A percentile compares a stretch with the other conserved stretches of the same genome.
Evolutionary conservation across 2,797 vertebrate genomes (phyloP).

Genomic region (Hephaestus fuliginosus): DNA sequence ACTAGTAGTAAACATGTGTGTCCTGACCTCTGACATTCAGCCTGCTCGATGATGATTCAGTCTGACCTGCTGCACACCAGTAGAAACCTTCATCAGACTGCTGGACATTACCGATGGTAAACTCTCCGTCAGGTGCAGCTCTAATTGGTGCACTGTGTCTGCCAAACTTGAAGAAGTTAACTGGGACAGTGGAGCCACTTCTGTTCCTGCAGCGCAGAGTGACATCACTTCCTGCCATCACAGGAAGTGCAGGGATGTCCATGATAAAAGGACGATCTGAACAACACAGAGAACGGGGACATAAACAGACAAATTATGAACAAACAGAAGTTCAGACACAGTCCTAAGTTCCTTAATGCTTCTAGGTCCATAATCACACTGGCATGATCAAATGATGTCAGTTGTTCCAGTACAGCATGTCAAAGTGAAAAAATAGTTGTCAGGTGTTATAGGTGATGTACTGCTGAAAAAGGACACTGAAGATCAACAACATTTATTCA

Average conservation of each 20-base stretch:
- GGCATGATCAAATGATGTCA: too few species aligned
- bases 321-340: neutral
- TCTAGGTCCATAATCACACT: too few species aligned
- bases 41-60: neutral
- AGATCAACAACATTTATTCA: too few species aligned
- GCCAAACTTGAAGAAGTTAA: conserved; percentile 7
- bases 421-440: too few species aligned
- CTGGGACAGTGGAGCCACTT: neutral
- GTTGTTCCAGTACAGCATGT: too few species aligned
- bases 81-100: neutral
- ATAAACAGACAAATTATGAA: neutral
- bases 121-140: neutral
- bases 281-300: neutral
- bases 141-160: neutral
- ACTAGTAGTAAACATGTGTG: neutral
- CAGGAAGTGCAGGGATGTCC: conserved; percentile 17
- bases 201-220: conserved; percentile 1
- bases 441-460: too few species aligned
- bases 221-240: neutral
- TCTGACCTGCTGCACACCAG: neutral
- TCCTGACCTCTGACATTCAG: conserved; percentile 1
- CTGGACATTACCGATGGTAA: neutral
- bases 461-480: too few species aligned
- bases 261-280: neutral
- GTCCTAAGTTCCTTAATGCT: too few species aligned